Conservation (phyloP, 2,113 vertebrate genomes). For the Chlorocebus sabaeus region DNA sequence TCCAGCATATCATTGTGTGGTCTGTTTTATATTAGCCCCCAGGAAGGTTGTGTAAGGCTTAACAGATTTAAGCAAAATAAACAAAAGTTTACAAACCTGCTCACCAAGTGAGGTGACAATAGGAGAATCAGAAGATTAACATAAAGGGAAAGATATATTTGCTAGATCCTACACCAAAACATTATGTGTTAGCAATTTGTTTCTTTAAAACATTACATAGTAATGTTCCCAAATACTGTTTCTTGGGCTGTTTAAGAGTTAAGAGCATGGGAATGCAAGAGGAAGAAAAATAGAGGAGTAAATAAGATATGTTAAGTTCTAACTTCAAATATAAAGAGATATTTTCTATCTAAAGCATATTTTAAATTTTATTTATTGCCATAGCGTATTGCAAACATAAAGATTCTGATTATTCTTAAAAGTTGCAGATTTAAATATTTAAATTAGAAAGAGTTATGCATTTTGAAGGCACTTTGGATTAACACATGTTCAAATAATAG, state of each 20-base stretch:
- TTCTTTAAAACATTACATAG: background rate
- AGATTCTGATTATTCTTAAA: slow-evolving; percentile 27
- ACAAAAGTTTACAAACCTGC: background rate
- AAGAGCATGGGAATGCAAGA: background rate
- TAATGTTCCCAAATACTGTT: background rate
- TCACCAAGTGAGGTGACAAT: background rate
- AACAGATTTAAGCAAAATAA: background rate
- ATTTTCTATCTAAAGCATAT: background rate
- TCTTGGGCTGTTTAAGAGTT: background rate
- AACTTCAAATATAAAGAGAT: background rate
- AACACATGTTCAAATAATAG: background rate
- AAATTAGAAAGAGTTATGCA: slow-evolving; percentile 11
- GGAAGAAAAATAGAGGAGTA: background rate
- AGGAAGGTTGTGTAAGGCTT: background rate
- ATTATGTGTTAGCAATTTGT: background rate
- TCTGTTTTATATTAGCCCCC: background rate
- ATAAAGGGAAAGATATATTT: background rate
- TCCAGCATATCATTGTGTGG: background rate
- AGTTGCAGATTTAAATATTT: background rate
- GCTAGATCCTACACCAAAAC: background rate
- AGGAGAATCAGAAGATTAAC: background rate
- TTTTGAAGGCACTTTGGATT: slow-evolving; percentile 36
- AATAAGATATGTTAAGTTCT: slow-evolving; percentile 27
- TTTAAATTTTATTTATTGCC: slow-evolving; percentile 37
- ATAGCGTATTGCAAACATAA: background rate